phyloP scores from a whole-genome alignment of 2,797 vertebrate genomes.

The Eremophila alpestris region DNA sequence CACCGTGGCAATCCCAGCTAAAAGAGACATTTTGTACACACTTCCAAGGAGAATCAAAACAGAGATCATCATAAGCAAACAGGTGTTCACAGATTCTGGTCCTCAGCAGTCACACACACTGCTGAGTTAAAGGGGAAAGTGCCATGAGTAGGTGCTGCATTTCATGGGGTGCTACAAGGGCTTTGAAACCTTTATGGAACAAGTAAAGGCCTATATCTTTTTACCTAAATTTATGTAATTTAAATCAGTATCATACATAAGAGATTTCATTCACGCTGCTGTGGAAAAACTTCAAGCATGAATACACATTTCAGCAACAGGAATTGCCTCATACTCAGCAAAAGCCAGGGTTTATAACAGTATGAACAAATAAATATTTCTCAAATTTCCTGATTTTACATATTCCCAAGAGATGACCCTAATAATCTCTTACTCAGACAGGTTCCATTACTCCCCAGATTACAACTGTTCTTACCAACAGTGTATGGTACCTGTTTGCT shows the following conservation, averaged over 20 bases:
- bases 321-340: background rate
- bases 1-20: background rate
- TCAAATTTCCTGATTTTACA: background rate
- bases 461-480: background rate
- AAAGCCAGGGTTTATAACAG: background rate
- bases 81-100: background rate
- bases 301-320: background rate
- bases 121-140: background rate
- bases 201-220: background rate
- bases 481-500: background rate
- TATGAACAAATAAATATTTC: background rate
- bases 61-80: background rate
- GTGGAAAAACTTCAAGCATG: background rate
- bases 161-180: background rate
- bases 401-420: background rate
- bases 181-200: background rate
- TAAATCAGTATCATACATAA: background rate
- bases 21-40: background rate
- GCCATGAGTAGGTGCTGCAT: background rate
- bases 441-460: background rate
- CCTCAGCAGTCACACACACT: background rate
- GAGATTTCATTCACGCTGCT: background rate
- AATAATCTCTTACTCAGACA: background rate
- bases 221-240: background rate
- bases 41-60: background rate